phyloP scores from a whole-genome alignment of 2,113 vertebrate species.

The Eublepharis macularius region DNA sequence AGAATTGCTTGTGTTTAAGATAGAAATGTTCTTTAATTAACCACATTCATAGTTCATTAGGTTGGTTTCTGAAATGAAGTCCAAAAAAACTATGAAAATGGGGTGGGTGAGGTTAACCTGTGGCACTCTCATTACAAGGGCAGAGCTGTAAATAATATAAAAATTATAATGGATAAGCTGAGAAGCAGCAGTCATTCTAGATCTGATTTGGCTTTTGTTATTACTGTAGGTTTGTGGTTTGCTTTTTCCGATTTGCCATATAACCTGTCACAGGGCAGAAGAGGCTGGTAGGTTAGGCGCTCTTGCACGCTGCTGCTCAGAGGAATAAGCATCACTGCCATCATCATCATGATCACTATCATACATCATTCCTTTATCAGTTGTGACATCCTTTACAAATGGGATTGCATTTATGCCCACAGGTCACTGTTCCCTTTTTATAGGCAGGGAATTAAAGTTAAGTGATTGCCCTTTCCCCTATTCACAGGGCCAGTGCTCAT shows the following conservation, averaged over 20 bases:
- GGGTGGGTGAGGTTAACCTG: accelerated
- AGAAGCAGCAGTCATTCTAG: neutral
- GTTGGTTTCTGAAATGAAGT: neutral
- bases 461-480: neutral
- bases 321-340: neutral
- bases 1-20: neutral
- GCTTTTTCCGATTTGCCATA: neutral
- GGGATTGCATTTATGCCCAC: neutral
- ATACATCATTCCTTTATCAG: neutral
- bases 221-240: accelerated
- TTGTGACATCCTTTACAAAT: neutral
- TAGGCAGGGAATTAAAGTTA: neutral
- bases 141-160: accelerated
- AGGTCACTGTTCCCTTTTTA: neutral
- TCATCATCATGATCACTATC: no score
- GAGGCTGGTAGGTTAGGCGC: neutral
- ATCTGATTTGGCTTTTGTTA: neutral
- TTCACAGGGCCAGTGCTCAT: neutral
- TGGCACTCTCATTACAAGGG: accelerated
- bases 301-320: neutral
- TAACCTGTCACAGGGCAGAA: neutral
- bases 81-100: neutral
- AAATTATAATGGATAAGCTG: neutral
- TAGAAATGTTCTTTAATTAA: neutral
- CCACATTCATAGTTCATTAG: accelerated